Base-by-base conservation (phyloP, 2,888 invertebrate genomes). In the Laothoe populi region DNA sequence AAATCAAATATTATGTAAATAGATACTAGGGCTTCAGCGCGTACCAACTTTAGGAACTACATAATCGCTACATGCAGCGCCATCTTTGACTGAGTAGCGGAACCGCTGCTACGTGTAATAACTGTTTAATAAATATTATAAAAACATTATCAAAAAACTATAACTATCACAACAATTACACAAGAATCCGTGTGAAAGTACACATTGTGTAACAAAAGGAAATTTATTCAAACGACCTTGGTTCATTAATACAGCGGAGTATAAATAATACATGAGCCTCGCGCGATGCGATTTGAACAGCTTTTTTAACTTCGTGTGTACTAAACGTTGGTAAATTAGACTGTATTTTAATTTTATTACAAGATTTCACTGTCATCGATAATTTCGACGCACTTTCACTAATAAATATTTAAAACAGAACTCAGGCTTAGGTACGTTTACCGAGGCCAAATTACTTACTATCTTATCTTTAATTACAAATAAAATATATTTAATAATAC, bases 221-320 rank as follows among this genome's bases (percentile, higher is more conserved):
- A 88, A 89, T 86, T 81, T 82, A 88, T 88, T 86, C 86, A 85
- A 82, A 83, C 85, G 91, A 90, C 90, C 91, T 90, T 90, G 90
- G 82, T 82, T 88, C 87, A 89, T 91, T 89, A 89, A 88, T 86
- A 84, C 86, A 74, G 53, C 11, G 31, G 35, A 11, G 70, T 71
- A 87, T 90, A 85, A 84, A 91, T 90, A 82, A 91, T 79, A 90
- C 88, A 89, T 89, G 88, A 88, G 84, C 44, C 21, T 23, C 45
- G 44, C 57, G 31, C 57, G 57, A 21, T 46, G 45, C 60, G 60
- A 59, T 60, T 60, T 49, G 40, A 79, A 80, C 81, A 71, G 78
- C 79, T 81, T 84, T 84, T 87, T 84, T 81, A 79, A 61, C 53
- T 26, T 77, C 71, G 72, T 71, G 10, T 45, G 35, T 53, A 53